phyloP scores from a whole-genome alignment of 2,113 vertebrate species.

The Pogonocichla stellata region DNA sequence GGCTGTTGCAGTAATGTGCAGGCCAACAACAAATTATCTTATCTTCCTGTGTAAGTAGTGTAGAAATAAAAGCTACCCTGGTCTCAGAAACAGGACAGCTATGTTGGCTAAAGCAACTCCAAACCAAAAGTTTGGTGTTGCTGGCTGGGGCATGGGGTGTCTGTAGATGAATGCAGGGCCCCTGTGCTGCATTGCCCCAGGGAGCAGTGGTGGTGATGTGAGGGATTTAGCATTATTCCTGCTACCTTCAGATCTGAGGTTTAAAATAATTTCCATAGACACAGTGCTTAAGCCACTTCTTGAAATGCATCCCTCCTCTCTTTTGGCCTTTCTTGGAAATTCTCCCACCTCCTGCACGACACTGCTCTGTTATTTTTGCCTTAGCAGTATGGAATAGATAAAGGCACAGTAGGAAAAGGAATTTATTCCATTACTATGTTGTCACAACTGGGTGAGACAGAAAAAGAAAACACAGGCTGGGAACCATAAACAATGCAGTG shows the following conservation, averaged over 20 bases:
- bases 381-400: neutral
- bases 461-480: neutral
- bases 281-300: accelerated
- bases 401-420: neutral
- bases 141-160: accelerated
- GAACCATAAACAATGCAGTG: neutral
- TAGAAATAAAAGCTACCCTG: neutral
- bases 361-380: neutral
- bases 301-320: neutral
- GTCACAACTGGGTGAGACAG: neutral
- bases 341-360: neutral
- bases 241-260: neutral
- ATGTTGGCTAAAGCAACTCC: neutral
- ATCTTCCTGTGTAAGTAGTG: neutral
- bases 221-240: neutral
- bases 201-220: neutral
- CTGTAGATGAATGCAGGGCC: neutral
- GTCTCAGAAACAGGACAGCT: neutral
- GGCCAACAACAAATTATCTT: neutral
- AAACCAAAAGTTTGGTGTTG: neutral
- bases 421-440: neutral
- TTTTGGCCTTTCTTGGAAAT: neutral
- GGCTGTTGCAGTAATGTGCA: accelerated
- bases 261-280: neutral
- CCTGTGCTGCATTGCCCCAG: neutral